These are phyloP conservation scores for Disparrhopalites patrizii DNA, from an alignment of 2,888 invertebrate genomes.

Conservation along the genomic window DNA sequence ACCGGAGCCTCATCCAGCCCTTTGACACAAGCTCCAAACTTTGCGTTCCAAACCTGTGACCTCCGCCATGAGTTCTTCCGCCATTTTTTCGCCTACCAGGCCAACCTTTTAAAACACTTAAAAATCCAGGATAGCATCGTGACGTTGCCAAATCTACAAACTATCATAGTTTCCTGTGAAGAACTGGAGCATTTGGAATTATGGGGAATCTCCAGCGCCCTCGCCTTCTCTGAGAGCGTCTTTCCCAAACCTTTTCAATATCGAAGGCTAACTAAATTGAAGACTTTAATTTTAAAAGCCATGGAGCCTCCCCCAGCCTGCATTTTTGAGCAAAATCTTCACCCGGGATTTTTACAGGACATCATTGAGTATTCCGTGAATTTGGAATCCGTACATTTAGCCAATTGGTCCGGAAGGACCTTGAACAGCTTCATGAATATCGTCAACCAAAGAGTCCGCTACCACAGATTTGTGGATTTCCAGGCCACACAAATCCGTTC, in stretches of 20 bases:
- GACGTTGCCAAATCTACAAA: constrained; percentile 7
- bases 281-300: neutral
- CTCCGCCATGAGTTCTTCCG: constrained; percentile 4
- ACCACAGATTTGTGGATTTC: constrained; percentile 3
- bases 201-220: neutral
- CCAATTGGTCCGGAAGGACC: neutral
- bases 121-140: neutral
- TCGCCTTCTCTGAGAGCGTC: neutral
- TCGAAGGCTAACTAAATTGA: neutral
- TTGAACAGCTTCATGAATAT: neutral
- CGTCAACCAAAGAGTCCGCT: neutral
- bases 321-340: neutral
- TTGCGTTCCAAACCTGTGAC: constrained; percentile 2
- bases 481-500: neutral
- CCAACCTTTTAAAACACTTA: neutral
- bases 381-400: neutral
- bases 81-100: constrained; percentile 9
- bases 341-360: constrained; percentile 12
- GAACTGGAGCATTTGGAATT: constrained; percentile 11
- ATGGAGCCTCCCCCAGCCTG: neutral
- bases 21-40: neutral
- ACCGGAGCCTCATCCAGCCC: neutral
- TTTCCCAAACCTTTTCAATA: constrained; percentile 6
- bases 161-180: constrained; percentile 3
- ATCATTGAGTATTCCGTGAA: constrained; percentile 4